Base-by-base conservation (phyloP, 2,113 vertebrate species). In the Notothenia coriiceps region DNA sequence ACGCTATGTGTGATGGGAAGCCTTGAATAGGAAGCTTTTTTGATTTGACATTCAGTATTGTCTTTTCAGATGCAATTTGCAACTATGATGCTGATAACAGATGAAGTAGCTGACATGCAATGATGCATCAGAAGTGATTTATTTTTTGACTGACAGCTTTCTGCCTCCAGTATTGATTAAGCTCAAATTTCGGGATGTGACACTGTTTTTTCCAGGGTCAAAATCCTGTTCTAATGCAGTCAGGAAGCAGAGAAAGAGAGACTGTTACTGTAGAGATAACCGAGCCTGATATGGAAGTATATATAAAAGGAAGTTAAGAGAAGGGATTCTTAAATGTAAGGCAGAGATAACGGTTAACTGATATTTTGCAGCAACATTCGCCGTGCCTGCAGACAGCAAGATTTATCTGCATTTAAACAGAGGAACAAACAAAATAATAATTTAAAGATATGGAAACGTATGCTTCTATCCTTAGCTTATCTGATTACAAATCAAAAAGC, bases 81-180 rank as follows among this genome's bases (percentile, higher is more conserved):
- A 90, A 88, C 89, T 88, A 81, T 87, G 84, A 87, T 29, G 80
- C 83, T 82, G 87, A 92, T 92, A 90, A 84, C 83, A 84, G 75
- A 64, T 83, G 85, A 86, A 77, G 79, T 79, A 78, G 72, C 18
- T 50, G 90, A 90, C 85, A 84, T 64, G 72, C 77, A 75, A 82
- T 71, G 82, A 93, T 89, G 85, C 66, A 79, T 79, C 68, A 74
- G 81, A 82, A 86, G 66, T 35, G 85, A 91, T 90, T 84, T 84
- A 80, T 86, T 87, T 73, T 85, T 86, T 91, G 89, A 92, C 73
- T 86, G 90, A 72, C 87, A 88, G 89, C 82, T 25, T 1, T 59
- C 80, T 74, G 77, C 82, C 78, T 86, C 74, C 66, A n/a, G 43
- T 89, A 93, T 90, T 86, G 89, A 92, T 90, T 83, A 43, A 60